Evolutionary conservation across 2,113 vertebrate genomes (phyloP).

Genomic region (Clupea harengus): DNA sequence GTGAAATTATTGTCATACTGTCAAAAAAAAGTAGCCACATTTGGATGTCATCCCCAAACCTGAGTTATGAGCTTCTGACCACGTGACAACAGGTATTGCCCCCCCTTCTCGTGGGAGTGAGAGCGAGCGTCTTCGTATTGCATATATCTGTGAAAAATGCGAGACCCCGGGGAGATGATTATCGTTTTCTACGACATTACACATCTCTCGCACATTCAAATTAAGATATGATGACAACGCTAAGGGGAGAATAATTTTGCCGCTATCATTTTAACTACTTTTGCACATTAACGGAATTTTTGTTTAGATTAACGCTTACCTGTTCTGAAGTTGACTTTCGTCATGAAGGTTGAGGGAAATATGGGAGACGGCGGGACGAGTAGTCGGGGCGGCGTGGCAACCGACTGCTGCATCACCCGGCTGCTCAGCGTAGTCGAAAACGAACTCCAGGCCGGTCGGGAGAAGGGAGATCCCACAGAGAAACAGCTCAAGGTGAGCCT

Average conservation of each 20-base stretch:
- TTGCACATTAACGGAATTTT: neutral
- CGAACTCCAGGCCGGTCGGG: constrained; percentile 84
- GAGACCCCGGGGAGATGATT: neutral
- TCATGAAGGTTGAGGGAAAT: constrained; percentile 73
- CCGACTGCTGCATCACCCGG: constrained; percentile 77
- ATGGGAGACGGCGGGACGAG: constrained; percentile 51
- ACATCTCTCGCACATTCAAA: neutral
- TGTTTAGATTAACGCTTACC: neutral
- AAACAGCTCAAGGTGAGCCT: constrained; percentile 85
- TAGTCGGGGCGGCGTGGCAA: constrained; percentile 45
- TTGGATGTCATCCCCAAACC: neutral
- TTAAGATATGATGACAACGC: neutral
- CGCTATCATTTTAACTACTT: neutral
- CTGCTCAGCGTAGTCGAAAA: constrained; percentile 88
- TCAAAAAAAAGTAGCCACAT: neutral
- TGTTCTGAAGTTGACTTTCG: constrained; percentile 5
- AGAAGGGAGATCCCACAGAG: constrained; percentile 93
- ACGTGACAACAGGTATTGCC: neutral
- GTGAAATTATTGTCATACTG: neutral
- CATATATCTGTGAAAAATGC: constrained; percentile 18
- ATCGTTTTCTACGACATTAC: neutral
- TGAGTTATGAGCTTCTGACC: neutral
- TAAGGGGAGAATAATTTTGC: neutral
- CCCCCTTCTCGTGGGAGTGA: constrained; percentile 15
- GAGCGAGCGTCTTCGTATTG: neutral